Percentiles rank a stretch among this genome's conserved stretches.
phyloP scores from a whole-genome alignment of 2,113 vertebrate genomes.

The Epinephelus lanceolatus region DNA sequence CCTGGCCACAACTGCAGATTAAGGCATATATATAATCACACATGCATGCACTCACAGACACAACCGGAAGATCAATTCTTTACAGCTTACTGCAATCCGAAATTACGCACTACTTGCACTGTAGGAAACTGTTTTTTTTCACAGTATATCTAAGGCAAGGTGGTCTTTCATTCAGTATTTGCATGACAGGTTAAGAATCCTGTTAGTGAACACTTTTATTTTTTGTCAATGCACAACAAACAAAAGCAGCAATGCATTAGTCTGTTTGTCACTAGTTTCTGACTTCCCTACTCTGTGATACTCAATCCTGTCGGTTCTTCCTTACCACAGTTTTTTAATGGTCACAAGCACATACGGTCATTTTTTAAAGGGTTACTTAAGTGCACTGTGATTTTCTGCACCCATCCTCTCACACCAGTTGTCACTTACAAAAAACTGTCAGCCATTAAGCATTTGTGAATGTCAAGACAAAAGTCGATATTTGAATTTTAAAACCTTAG shows the following conservation, averaged over 20 bases:
- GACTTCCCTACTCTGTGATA: no score
- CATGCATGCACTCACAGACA: slow-evolving; percentile 29
- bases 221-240: neutral
- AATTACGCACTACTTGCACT: neutral
- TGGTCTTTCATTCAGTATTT: neutral
- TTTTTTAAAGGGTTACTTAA: neutral
- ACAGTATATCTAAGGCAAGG: neutral
- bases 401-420: neutral
- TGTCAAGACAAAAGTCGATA: no score
- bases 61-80: slow-evolving; percentile 24
- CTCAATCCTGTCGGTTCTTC: neutral
- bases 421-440: no score
- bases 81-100: slow-evolving; percentile 26
- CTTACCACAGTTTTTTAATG: neutral
- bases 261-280: no score
- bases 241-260: neutral
- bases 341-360: neutral
- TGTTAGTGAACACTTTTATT: neutral
- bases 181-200: neutral
- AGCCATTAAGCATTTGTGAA: neutral
- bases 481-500: no score
- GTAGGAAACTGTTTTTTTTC: neutral
- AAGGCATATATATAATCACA: slow-evolving; percentile 37
- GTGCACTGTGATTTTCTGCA: neutral
- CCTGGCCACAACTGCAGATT: slow-evolving; percentile 75